Percentiles rank a stretch among this genome's conserved stretches.
phyloP scores from a whole-genome alignment of 1,140 invertebrate genomes.

The Bilobella aurantiaca region DNA sequence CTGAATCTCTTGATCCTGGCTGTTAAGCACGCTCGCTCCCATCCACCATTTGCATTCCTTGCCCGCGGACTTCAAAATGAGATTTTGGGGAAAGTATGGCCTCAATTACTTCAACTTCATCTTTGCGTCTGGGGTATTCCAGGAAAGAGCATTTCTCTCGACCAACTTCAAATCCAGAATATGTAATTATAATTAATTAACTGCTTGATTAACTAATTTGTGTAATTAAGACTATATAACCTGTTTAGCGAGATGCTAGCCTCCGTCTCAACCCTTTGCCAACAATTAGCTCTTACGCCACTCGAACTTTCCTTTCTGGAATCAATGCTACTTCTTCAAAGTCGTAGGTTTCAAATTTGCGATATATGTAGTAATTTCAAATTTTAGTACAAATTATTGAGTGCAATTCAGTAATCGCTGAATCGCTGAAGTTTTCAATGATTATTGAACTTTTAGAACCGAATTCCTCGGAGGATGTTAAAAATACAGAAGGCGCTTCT shows the following conservation, averaged over 20 bases:
- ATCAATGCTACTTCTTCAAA: slow-evolving; percentile 51
- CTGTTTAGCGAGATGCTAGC: slow-evolving; percentile 9
- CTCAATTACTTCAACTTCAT: slow-evolving; percentile 28
- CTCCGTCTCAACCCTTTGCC: slow-evolving; percentile 36
- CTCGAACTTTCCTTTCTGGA: slow-evolving; percentile 52
- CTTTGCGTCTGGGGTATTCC: slow-evolving; percentile 18
- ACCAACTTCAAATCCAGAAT: not conserved
- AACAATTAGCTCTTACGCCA: slow-evolving; percentile 45
- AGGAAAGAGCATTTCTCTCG: not conserved
- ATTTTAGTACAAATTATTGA: slow-evolving; percentile 16
- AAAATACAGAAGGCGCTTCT: not conserved
- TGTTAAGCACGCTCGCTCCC: slow-evolving; percentile 25
- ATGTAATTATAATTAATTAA: not conserved
- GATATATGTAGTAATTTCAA: slow-evolving; percentile 32
- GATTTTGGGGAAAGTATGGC: slow-evolving; percentile 19
- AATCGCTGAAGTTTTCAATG: not conserved
- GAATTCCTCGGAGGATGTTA: not conserved
- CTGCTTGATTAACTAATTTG: not conserved
- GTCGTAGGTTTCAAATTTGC: slow-evolving; percentile 42
- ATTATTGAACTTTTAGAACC: not conserved
- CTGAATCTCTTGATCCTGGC: slow-evolving; percentile 29
- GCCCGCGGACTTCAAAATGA: slow-evolving; percentile 10
- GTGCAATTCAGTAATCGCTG: not conserved
- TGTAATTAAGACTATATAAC: not conserved
- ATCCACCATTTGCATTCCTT: slow-evolving; percentile 27